Conservation (phyloP, 2,113 vertebrate species). For the Pomatorhinus ruficollis region DNA sequence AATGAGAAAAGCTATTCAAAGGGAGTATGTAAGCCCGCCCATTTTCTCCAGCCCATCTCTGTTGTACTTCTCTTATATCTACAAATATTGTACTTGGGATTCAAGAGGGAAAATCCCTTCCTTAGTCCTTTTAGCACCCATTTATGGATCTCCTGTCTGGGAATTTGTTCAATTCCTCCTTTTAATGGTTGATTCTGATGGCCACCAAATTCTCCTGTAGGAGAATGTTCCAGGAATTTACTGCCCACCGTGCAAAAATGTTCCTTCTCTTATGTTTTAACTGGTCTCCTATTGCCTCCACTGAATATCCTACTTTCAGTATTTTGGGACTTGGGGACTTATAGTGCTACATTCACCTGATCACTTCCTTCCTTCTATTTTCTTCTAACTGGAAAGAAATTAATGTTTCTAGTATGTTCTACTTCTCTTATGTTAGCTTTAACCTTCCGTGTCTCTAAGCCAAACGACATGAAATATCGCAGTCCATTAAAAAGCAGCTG, state of each 20-base stretch:
- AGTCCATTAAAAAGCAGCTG: not conserved
- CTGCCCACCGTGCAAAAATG: not conserved
- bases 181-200: not conserved
- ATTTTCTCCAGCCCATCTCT: not conserved
- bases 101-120: not conserved
- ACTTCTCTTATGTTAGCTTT: not conserved
- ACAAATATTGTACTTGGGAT: not conserved
- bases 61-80: not conserved
- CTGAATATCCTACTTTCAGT: not conserved
- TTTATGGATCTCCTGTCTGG: not conserved
- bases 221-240: not conserved
- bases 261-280: not conserved
- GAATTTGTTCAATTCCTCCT: not conserved
- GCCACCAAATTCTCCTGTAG: not conserved
- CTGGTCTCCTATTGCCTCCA: not conserved
- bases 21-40: not conserved
- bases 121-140: not conserved
- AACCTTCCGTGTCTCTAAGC: not conserved
- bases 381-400: not conserved
- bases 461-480: not conserved
- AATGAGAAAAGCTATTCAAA: not conserved
- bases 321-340: not conserved
- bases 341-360: not conserved
- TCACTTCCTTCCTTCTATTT: not conserved
- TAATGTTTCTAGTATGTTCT: not conserved